Evolutionary conservation across 2,797 vertebrate genomes (phyloP).

Genomic region (Chromis chromis): DNA sequence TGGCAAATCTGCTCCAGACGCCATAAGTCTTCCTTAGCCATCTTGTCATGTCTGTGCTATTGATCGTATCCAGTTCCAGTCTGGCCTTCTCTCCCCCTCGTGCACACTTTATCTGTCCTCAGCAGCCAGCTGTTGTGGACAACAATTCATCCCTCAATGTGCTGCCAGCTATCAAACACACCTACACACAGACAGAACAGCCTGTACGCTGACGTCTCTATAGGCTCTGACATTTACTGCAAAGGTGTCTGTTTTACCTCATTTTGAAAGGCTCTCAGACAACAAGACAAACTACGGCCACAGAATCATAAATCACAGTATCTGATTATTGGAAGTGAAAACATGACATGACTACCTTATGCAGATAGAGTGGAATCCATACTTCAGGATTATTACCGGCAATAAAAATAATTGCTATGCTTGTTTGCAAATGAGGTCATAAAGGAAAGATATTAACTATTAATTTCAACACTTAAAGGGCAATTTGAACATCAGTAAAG

Average conservation of each 20-base stretch:
- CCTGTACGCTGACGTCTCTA: conserved; percentile 1
- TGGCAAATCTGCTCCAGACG: conserved; percentile 43
- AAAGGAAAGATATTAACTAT: neutral
- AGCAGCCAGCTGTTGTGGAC: conserved; percentile 27
- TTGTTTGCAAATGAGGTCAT: neutral
- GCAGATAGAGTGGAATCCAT: neutral
- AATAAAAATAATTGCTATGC: neutral
- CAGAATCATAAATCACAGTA: neutral
- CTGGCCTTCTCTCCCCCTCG: conserved; percentile 23
- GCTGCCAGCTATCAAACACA: conserved; percentile 33
- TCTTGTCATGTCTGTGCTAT: conserved; percentile 43
- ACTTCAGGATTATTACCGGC: neutral
- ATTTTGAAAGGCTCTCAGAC: conserved; percentile 10
- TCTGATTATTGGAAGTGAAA: conserved; percentile 9
- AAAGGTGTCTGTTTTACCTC: conserved; percentile 11
- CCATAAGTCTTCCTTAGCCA: conserved; percentile 43
- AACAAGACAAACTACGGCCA: neutral
- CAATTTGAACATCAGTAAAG: neutral
- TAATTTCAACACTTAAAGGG: neutral
- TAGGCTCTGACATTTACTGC: neutral
- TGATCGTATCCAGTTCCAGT: conserved; percentile 39
- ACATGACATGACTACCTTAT: neutral
- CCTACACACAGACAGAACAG: conserved; percentile 10
- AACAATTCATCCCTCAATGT: conserved; percentile 31
- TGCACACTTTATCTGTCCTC: conserved; percentile 37